phyloP scores from a whole-genome alignment of 2,888 invertebrate genomes.

The Chrysodeixis includens region DNA sequence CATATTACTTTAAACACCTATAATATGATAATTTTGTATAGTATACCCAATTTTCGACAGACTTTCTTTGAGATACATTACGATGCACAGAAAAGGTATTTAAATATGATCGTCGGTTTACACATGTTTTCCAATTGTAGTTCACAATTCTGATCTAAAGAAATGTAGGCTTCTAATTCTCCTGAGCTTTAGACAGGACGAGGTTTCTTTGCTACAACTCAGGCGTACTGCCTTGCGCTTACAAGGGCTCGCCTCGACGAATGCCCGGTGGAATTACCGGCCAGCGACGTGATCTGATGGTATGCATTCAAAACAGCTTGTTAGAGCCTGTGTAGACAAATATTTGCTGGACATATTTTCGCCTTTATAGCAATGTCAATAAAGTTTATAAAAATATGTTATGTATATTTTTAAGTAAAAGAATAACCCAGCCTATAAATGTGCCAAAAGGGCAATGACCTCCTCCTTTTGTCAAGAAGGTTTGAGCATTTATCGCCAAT shows the following conservation, averaged over 20 bases:
- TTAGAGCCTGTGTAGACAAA: background rate
- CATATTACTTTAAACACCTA: too few relatives aligned
- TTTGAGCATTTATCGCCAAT: too few relatives aligned
- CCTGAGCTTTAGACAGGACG: background rate
- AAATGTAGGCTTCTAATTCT: too few relatives aligned
- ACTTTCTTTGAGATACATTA: too few relatives aligned
- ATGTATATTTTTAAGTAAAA: conserved; percentile 23
- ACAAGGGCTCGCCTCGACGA: background rate
- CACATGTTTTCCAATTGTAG: background rate
- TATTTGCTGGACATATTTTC: background rate
- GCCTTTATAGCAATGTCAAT: background rate
- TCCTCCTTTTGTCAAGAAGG: too few relatives aligned
- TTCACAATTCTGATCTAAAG: background rate
- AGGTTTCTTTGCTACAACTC: background rate
- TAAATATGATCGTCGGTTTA: too few relatives aligned
- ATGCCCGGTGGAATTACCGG: background rate
- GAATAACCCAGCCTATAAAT: too few relatives aligned
- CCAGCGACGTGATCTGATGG: background rate
- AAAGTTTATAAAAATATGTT: background rate
- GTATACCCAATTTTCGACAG: too few relatives aligned
- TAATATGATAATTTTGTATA: too few relatives aligned
- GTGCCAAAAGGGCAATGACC: too few relatives aligned
- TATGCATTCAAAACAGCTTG: background rate
- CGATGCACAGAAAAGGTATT: too few relatives aligned
- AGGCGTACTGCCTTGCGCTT: background rate